Base-by-base conservation (phyloP, 1,140 invertebrate genomes). In the Anadara kagoshimensis region DNA sequence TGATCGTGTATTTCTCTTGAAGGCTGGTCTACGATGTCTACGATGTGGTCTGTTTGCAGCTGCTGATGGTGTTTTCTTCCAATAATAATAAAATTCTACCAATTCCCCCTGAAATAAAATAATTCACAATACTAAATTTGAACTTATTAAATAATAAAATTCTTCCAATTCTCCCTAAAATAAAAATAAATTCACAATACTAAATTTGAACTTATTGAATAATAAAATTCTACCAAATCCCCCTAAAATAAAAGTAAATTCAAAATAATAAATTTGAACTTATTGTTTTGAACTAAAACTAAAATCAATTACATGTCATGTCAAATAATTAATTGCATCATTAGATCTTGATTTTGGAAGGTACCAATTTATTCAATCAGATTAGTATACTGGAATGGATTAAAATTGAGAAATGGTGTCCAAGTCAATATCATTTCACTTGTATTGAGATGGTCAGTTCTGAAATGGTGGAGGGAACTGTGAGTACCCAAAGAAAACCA, bases 1-100 rank as follows among this genome's bases (percentile, higher is more conserved):
- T 24, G 84, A 87, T 77, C 82, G 72, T 5, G 84, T 82, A 20
- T 78, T 85, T 66, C 96, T 91, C 76, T 97, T 92, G 68, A 98
- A 90, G n/a, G 96, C 96, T 78, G 94, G 94, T 87, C 95, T 95
- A 66, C 97, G 91, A 63, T 96, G 92, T 45, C 97, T 91, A 65
- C 96, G 92, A 86, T 98, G 96, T 24, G 96, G 96, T 69, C 97
- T 92, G 89, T 97, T 87, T 0, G 86, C 88, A 4, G 96, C 95
- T 56, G 97, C 97, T 81, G 95, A 95, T n/a, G 97, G 96, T n/a
- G 97, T 99, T 91, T 99, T 99, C 91, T 99, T 99, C 98, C 98
- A 99, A 86, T 99, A 92, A 91, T 99, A 99, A 90, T 99, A 99
- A 91, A 96, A 99, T 86, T 99, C 97, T 36, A 99, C 97, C 81